A percentile compares a stretch with the other conserved stretches of the same genome.
Evolutionary conservation across 2,113 vertebrate species (phyloP).

Genomic region (Apodemus speciosus): DNA sequence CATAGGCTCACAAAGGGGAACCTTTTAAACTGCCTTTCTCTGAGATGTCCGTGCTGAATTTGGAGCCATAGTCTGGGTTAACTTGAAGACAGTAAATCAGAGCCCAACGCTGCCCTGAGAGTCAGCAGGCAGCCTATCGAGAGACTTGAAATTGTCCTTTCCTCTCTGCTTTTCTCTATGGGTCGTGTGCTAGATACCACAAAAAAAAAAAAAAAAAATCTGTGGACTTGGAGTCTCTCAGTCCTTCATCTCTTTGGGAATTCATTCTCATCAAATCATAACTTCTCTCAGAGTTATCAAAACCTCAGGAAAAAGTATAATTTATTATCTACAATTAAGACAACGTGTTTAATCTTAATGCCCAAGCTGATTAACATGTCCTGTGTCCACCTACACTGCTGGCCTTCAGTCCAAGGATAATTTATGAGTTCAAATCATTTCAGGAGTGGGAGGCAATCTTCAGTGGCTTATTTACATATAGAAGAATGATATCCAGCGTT

Average conservation of each 20-base stretch:
- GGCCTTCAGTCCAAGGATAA: constrained; percentile 6
- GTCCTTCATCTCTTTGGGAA: background rate
- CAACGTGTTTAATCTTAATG: background rate
- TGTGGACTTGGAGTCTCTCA: background rate
- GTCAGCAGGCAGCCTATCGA: background rate
- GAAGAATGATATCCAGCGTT: constrained; percentile 52
- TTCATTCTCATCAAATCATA: constrained; percentile 13
- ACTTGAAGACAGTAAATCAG: constrained; percentile 4
- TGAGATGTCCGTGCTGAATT: background rate
- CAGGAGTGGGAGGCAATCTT: constrained; percentile 20
- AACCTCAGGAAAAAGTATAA: background rate
- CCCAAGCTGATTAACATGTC: background rate
- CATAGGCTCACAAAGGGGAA: background rate
- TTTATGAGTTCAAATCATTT: constrained; percentile 17
- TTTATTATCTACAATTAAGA: constrained; percentile 4
- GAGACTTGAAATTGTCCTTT: background rate
- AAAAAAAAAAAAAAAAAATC: background rate
- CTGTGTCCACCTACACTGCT: background rate
- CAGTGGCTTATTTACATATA: constrained; percentile 56
- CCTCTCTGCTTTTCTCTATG: background rate
- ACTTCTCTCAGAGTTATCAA: background rate
- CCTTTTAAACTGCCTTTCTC: background rate
- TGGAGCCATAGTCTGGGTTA: background rate
- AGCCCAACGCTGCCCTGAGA: background rate
- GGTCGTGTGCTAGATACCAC: too few species aligned